These are phyloP conservation scores for Cephalopholis sonnerati DNA, from an alignment of 2,113 vertebrate genomes.

Conservation along the genomic window DNA sequence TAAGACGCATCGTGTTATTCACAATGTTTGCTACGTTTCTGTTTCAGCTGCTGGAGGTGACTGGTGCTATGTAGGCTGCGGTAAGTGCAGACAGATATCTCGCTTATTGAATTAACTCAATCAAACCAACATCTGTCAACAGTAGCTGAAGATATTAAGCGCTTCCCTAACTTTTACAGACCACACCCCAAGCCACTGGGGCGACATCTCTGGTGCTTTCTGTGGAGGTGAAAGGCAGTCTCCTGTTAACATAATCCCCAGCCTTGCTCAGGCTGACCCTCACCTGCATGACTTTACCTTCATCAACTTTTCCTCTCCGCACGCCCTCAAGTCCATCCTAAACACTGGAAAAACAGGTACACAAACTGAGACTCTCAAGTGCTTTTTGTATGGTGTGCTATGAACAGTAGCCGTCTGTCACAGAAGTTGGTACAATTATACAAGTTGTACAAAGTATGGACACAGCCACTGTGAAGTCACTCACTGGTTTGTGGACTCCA, in stretches of 20 bases:
- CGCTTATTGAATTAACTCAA: neutral
- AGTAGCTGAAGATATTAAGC: neutral
- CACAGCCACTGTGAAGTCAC: too few species aligned
- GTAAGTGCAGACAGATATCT: constrained; percentile 47
- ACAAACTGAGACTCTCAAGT: too few species aligned
- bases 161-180: constrained; percentile 26
- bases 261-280: neutral
- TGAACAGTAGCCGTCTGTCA: neutral
- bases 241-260: constrained; percentile 67
- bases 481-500: too few species aligned
- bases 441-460: too few species aligned
- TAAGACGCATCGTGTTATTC: too few species aligned
- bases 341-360: constrained; percentile 75
- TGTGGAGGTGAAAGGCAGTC: constrained; percentile 69
- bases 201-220: neutral
- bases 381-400: neutral
- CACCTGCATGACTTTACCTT: constrained; percentile 61
- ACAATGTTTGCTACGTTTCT: neutral
- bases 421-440: too few species aligned
- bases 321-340: constrained; percentile 25
- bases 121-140: accelerated
- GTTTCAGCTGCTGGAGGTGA: constrained; percentile 49
- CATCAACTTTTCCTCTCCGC: constrained; percentile 51
- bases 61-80: constrained; percentile 75
- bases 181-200: constrained; percentile 47